These are phyloP conservation scores for Trachelus troglodyta DNA, from an alignment of 2,888 invertebrate species.

Conservation along the genomic window DNA sequence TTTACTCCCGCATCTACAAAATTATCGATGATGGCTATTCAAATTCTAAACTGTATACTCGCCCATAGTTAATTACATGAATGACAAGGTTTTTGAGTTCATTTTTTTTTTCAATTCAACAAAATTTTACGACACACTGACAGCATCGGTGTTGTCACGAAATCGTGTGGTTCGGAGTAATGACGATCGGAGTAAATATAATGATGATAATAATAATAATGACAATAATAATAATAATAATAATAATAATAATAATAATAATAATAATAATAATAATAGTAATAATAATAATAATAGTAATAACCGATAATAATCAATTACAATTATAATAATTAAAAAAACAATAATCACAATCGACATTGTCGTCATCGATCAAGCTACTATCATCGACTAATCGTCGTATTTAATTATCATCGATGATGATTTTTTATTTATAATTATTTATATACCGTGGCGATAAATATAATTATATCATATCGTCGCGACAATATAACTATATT, in stretches of 20 bases:
- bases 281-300: conserved; percentile 28
- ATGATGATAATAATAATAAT: conserved; percentile 12
- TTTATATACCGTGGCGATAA: conserved; percentile 47
- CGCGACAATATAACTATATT: conserved; percentile 46
- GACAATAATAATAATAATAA: conserved; percentile 25
- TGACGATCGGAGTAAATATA: conserved; percentile 3
- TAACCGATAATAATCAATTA: background rate
- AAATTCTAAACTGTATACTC: conserved; percentile 18
- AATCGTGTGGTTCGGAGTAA: too few relatives aligned
- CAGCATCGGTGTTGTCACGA: too few relatives aligned
- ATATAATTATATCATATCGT: conserved; percentile 43
- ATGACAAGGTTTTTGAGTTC: conserved; percentile 14
- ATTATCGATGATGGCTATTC: conserved; percentile 7
- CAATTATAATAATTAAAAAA: conserved; percentile 19
- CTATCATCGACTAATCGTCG: conserved; percentile 18
- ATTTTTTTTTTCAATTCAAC: too few relatives aligned
- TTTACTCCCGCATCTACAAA: conserved; percentile 20
- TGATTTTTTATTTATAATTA: conserved; percentile 48
- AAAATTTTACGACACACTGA: too few relatives aligned
- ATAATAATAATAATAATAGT: conserved; percentile 15
- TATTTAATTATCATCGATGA: conserved; percentile 25
- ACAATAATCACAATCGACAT: conserved; percentile 5
- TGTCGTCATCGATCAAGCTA: conserved; percentile 9
- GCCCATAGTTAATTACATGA: conserved; percentile 11
- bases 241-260: conserved; percentile 10